Conservation (phyloP, 2,113 vertebrate species). For the Megaceryle torquata region DNA sequence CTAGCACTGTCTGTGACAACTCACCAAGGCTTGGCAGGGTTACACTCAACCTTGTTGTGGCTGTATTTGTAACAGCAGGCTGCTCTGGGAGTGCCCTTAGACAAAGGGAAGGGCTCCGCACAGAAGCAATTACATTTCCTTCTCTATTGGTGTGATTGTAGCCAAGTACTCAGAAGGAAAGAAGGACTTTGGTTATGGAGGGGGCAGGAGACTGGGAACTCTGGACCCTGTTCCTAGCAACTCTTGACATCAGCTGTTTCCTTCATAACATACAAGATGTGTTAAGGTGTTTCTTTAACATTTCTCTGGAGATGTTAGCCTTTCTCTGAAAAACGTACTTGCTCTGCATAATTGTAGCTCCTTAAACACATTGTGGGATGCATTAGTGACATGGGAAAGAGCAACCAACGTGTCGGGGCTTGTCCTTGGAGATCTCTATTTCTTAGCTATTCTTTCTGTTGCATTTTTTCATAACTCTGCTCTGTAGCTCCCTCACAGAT, state of each 20-base stretch:
- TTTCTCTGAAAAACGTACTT: background rate
- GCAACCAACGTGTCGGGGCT: background rate
- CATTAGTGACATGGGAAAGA: background rate
- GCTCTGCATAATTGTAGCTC: background rate
- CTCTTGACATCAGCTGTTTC: background rate
- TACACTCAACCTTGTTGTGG: background rate
- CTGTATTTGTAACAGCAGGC: background rate
- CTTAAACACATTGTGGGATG: background rate
- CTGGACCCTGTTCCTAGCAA: background rate
- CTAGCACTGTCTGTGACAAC: background rate
- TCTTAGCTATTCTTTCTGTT: background rate
- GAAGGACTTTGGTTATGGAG: background rate
- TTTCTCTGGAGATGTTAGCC: background rate
- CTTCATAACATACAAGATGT: background rate
- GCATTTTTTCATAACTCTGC: background rate
- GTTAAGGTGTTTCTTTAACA: background rate
- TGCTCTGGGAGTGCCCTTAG: background rate
- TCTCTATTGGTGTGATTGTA: accelerated
- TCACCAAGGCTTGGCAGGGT: background rate
- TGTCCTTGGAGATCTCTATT: background rate
- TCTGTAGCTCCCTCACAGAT: background rate
- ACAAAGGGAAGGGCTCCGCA: background rate
- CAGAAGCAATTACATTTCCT: accelerated
- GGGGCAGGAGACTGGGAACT: background rate
- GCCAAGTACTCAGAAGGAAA: background rate